A percentile compares a stretch with the other conserved stretches of the same genome.
Evolutionary conservation across 2,888 invertebrate genomes (phyloP).

Genomic region (Andrena trimmerana): DNA sequence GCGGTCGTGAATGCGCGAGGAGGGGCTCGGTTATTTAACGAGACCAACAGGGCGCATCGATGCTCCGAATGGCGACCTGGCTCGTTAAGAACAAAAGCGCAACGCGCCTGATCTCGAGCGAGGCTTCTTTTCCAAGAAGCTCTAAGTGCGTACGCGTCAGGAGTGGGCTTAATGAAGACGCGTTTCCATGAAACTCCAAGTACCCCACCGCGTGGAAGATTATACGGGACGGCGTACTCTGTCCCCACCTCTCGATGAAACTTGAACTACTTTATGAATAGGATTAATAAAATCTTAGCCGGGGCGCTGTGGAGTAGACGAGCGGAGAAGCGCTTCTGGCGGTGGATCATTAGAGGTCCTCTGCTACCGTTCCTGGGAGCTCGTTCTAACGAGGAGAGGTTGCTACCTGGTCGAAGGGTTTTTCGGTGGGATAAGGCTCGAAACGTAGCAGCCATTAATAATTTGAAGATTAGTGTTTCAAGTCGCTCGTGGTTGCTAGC

Average conservation of each 20-base stretch:
- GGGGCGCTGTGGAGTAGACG: conserved; percentile 39
- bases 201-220: conserved; percentile 46
- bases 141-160: conserved; percentile 25
- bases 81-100: conserved; percentile 33
- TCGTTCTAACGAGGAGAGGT: conserved; percentile 6
- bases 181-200: conserved; percentile 63
- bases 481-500: no score
- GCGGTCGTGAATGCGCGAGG: conserved; percentile 1
- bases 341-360: conserved; percentile 45
- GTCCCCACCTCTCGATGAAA: conserved; percentile 43
- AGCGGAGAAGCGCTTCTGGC: conserved; percentile 44
- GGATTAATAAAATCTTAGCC: conserved; percentile 67
- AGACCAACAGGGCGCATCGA: conserved; percentile 22
- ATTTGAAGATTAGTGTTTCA: no score
- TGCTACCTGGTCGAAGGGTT: background rate
- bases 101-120: conserved; percentile 3
- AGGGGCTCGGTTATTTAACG: conserved; percentile 16
- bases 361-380: background rate
- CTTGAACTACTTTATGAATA: conserved; percentile 66
- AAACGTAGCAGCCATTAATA: background rate
- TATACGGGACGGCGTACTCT: conserved; percentile 30
- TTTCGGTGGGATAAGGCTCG: background rate
- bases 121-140: conserved; percentile 47
- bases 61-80: conserved; percentile 1
- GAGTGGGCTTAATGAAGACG: conserved; percentile 62